phyloP scores from a whole-genome alignment of 2,888 invertebrate genomes.

The Torymus texanus region DNA sequence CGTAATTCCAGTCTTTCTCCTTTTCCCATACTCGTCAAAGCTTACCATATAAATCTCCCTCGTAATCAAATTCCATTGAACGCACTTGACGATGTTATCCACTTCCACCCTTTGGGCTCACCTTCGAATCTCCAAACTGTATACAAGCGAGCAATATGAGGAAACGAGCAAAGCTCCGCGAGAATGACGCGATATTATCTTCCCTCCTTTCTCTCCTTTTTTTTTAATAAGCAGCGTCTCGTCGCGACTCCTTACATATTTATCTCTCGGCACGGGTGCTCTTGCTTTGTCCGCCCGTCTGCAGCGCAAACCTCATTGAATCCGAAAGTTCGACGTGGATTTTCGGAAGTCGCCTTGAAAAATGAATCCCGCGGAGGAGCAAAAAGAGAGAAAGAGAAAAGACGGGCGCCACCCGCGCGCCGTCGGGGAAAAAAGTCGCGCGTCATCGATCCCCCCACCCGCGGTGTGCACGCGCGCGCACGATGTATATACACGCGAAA shows the following conservation, averaged over 20 bases:
- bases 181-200: conserved; percentile 38
- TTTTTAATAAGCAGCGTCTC: conserved; percentile 55
- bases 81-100: too few relatives aligned
- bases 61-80: too few relatives aligned
- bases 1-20: too few relatives aligned
- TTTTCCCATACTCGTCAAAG: too few relatives aligned
- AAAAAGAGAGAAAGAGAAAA: neutral
- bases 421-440: conserved; percentile 55
- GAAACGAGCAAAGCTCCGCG: conserved; percentile 26
- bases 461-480: neutral
- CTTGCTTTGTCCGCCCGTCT: conserved; percentile 67
- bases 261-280: conserved; percentile 58
- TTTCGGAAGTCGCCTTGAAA: conserved; percentile 51
- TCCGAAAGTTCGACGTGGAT: conserved; percentile 47
- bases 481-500: conserved; percentile 13
- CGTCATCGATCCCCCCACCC: conserved; percentile 61
- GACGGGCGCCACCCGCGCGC: neutral
- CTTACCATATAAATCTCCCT: too few relatives aligned
- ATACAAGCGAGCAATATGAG: neutral
- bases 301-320: conserved; percentile 41
- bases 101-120: too few relatives aligned
- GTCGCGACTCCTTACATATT: conserved; percentile 67
- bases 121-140: too few relatives aligned
- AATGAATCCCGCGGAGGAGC: conserved; percentile 41
- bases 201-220: conserved; percentile 45